phyloP scores from a whole-genome alignment of 2,888 invertebrate genomes.

The Ditylenchus weischeri region DNA sequence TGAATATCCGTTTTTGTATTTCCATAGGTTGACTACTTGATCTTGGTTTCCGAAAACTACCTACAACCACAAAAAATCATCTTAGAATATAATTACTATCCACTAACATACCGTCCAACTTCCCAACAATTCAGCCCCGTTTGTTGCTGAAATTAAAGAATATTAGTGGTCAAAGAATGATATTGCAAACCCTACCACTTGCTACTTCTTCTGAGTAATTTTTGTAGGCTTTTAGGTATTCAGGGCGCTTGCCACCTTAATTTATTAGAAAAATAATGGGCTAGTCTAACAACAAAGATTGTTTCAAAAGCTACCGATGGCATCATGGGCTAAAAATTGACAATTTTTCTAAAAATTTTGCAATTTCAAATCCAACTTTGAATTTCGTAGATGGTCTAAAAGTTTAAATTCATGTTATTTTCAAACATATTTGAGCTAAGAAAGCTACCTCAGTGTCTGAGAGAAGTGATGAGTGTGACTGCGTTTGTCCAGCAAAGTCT shows the following conservation, averaged over 20 bases:
- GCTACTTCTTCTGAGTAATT: constrained; percentile 43
- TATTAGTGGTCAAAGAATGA: too few species aligned
- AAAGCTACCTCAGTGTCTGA: constrained; percentile 77
- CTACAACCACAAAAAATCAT: not conserved
- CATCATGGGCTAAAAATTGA: constrained; percentile 54
- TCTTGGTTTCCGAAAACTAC: constrained; percentile 83
- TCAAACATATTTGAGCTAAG: too few species aligned
- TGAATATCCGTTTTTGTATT: constrained; percentile 79
- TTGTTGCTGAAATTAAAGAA: constrained; percentile 16
- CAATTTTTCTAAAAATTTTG: constrained; percentile 4
- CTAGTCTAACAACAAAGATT: too few species aligned
- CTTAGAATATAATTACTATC: not conserved
- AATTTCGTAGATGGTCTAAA: constrained; percentile 78
- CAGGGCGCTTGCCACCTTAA: constrained; percentile 41
- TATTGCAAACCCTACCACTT: not conserved
- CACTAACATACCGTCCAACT: constrained; percentile 78
- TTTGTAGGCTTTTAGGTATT: constrained; percentile 49
- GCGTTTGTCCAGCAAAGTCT: constrained; percentile 36
- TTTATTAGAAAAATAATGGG: too few species aligned
- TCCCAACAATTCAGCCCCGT: constrained; percentile 72
- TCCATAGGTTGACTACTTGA: constrained; percentile 91
- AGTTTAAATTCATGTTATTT: too few species aligned
- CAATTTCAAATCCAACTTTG: constrained; percentile 66
- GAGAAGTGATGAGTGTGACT: constrained; percentile 82
- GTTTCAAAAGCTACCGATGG: constrained; percentile 24